phyloP scores from a whole-genome alignment of 1,140 invertebrate genomes.

The Bombus breviceps region DNA sequence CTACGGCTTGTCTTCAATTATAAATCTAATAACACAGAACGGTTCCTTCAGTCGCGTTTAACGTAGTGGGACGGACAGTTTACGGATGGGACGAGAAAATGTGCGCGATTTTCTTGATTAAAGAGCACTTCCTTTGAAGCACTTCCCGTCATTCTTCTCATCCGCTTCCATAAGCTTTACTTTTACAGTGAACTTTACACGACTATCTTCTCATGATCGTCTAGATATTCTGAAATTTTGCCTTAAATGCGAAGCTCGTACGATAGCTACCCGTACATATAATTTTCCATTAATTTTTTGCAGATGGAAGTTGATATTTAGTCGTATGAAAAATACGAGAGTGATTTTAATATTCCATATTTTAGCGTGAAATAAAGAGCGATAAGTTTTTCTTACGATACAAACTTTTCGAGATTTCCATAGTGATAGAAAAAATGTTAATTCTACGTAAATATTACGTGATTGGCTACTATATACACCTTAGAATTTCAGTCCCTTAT shows the following conservation, averaged over 20 bases:
- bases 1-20: slow-evolving; percentile 11
- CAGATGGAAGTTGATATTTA: no score
- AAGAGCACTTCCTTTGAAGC: background rate
- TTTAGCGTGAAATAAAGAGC: no score
- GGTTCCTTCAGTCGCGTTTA: background rate
- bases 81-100: slow-evolving; percentile 7
- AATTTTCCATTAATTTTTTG: no score
- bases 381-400: no score
- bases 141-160: background rate
- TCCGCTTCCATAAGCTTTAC: background rate
- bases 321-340: background rate
- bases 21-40: slow-evolving; percentile 18
- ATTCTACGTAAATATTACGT: no score
- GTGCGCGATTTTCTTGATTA: slow-evolving; percentile 45
- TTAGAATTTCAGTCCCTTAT: background rate
- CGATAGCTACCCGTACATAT: no score
- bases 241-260: background rate
- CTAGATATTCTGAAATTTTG: background rate
- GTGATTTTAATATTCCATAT: no score
- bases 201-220: background rate
- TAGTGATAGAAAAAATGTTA: no score
- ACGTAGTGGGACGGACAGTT: background rate
- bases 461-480: no score
- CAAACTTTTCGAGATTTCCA: no score
- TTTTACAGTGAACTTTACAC: background rate